phyloP scores from a whole-genome alignment of 1,140 invertebrate genomes.

The Pachypeltis micranthus region DNA sequence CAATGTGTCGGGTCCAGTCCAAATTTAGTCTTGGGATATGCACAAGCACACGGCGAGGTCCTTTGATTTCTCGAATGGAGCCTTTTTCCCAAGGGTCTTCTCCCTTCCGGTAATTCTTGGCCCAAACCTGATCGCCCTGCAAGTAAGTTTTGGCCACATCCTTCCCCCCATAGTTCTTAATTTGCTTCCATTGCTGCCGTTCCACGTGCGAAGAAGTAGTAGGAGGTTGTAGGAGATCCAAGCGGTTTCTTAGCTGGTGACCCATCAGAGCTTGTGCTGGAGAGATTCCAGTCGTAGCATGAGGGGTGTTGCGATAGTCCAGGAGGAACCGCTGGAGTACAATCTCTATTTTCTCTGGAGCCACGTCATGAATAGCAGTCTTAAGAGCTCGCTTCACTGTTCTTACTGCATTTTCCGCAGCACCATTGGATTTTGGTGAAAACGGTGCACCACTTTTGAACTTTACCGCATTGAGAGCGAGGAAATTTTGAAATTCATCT shows the following conservation, averaged over 20 bases:
- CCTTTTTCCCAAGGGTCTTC: not conserved
- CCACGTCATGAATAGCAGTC: not conserved
- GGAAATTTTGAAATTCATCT: not conserved
- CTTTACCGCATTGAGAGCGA: not conserved
- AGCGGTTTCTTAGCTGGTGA: not conserved
- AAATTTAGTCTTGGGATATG: not conserved
- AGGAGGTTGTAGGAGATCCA: too few species aligned
- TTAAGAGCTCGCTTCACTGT: not conserved
- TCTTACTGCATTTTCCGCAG: not conserved
- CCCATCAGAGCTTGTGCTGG: not conserved
- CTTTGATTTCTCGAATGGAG: not conserved
- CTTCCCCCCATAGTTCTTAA: not conserved
- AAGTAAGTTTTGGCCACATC: not conserved
- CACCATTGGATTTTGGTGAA: not conserved
- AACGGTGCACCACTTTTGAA: not conserved
- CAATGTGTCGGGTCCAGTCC: not conserved
- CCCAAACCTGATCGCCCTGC: too few species aligned
- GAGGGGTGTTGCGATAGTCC: not conserved
- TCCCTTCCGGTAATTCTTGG: not conserved
- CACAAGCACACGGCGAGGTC: not conserved
- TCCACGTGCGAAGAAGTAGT: not conserved
- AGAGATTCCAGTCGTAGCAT: slow-evolving; percentile 2
- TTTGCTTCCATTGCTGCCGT: not conserved
- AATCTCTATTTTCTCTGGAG: not conserved
- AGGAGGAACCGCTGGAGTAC: not conserved